Evolutionary conservation across 2,113 vertebrate genomes (phyloP), one percentile per base, ranked within the genome.

Genomic region (Psittacus erithacus): DNA sequence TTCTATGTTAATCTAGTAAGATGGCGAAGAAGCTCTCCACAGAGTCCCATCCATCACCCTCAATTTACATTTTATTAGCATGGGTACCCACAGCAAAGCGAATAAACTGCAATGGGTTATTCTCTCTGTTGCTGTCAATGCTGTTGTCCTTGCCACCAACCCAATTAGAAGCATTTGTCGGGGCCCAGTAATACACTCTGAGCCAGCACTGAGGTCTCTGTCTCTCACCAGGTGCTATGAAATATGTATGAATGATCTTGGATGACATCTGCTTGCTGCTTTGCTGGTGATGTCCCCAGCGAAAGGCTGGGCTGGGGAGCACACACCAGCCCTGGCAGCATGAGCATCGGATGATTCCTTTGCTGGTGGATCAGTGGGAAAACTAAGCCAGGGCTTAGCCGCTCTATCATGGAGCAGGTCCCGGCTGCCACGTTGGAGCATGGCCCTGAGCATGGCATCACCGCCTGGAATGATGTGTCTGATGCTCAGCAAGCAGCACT

Each of bases 261-360:
- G 94, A 83, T 97, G 95, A 95, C 97, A 97, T 98, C 97, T 98
- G 96, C 94, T 97, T 76, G 92, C 96, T 96, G 10, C 96, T 97
- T 95, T 95, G 85, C 85, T 90, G 82, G 49, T 86, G 95, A 87
- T 83, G 97, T 91, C 92, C 57, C 63, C 18, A 39, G 78, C 1
- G 41, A 86, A 84, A 0, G 39, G 52, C 47, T 28, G 35, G 82
- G 71, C 87, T 6, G 62, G n/a, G 62, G 53, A 92, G 82, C 22
- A 57, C 67, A 28, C 0, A 5, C 29, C 1, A 8, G n/a, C n/a
- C 4, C 35, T 46, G 86, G 81, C 41, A 74, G 49, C 0, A 0
- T 0, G 3, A 63, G 59, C 79, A 31, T 44, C n/a, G 60, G 23
- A n/a, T 46, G 41, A 88, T n/a, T 22, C n/a, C 73, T 25, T 52